Evolutionary conservation across 2,888 invertebrate genomes (phyloP).

Genomic region (Agrochola lota): DNA sequence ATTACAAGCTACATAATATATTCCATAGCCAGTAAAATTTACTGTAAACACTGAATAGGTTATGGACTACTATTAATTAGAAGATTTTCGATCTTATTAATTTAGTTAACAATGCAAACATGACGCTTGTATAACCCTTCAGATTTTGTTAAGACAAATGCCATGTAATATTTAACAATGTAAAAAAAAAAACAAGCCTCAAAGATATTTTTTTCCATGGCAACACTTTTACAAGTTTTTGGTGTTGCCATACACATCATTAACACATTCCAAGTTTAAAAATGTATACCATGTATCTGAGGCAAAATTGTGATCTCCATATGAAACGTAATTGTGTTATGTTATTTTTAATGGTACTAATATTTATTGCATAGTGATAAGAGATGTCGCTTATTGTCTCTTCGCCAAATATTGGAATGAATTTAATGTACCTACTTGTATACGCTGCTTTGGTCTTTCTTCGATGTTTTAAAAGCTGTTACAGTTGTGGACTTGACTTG

Average conservation of each 20-base stretch:
- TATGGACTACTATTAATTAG: too few relatives aligned
- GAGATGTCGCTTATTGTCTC: conserved; percentile 33
- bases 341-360: conserved; percentile 35
- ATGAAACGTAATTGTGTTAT: conserved; percentile 8
- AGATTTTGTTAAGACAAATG: neutral
- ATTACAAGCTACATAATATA: neutral
- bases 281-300: conserved; percentile 14
- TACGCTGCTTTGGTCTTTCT: conserved; percentile 12
- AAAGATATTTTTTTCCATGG: conserved; percentile 8
- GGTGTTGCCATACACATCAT: conserved; percentile 18
- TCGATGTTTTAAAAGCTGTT: neutral
- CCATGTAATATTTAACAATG: neutral
- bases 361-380: conserved; percentile 33
- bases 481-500: neutral
- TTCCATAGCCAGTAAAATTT: neutral
- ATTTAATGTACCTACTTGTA: conserved; percentile 11
- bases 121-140: neutral
- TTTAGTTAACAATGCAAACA: neutral
- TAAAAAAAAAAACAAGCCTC: neutral
- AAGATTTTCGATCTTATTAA: neutral
- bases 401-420: conserved; percentile 10
- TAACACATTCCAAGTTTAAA: conserved; percentile 46
- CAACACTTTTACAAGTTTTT: conserved; percentile 1
- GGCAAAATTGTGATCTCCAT: conserved; percentile 42
- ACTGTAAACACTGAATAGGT: neutral